phyloP scores from a whole-genome alignment of 2,113 vertebrate genomes.

The Anguilla rostrata region DNA sequence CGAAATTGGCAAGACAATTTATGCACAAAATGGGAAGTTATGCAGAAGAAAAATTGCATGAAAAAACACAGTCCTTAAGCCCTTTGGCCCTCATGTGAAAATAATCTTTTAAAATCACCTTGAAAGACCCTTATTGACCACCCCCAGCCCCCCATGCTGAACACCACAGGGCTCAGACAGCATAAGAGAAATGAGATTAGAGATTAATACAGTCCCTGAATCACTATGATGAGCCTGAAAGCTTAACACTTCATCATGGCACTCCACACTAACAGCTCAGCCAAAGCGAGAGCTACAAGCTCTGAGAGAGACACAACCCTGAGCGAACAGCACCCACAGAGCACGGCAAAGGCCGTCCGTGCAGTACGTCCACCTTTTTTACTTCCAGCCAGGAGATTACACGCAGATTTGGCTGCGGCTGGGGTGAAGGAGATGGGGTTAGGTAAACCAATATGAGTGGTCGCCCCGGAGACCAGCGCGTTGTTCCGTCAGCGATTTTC shows the following conservation, averaged over 20 bases:
- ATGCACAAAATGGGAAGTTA: too few relatives aligned
- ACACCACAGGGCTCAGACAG: background rate
- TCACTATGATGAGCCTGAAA: background rate
- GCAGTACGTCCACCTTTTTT: background rate
- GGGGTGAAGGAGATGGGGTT: background rate
- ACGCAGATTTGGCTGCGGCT: background rate
- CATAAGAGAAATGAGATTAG: background rate
- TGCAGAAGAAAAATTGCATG: too few relatives aligned
- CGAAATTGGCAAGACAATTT: too few relatives aligned
- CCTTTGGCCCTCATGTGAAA: background rate
- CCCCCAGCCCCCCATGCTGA: background rate
- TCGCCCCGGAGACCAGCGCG: background rate
- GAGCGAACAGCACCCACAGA: background rate
- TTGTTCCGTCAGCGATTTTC: background rate
- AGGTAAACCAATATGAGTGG: background rate
- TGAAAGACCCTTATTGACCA: constrained; percentile 18
- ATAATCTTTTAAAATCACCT: constrained; percentile 22
- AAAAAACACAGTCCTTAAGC: too few relatives aligned
- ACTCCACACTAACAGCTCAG: background rate
- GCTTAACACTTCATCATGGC: background rate
- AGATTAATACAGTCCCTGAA: background rate
- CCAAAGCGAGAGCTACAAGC: background rate
- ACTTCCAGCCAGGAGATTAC: background rate
- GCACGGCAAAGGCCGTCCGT: background rate
- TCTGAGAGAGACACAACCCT: background rate